Evolutionary conservation across 2,888 invertebrate genomes (phyloP).

Genomic region (Oscheius myriophilus): DNA sequence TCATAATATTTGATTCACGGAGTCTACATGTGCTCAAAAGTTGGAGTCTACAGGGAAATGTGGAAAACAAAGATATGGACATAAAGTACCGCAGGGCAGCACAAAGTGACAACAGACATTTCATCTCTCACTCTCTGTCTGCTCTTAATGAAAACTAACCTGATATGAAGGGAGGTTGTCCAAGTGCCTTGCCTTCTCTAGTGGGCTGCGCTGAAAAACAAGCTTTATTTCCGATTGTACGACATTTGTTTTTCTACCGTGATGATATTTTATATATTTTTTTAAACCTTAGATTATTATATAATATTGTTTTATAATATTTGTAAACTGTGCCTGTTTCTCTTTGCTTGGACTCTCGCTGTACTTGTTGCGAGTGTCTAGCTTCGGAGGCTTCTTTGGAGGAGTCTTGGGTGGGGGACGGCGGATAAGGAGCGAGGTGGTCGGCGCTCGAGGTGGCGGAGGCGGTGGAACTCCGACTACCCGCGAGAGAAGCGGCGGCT

Average conservation of each 20-base stretch:
- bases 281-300: no score
- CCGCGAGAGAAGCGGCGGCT: slow-evolving; percentile 59
- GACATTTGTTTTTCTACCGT: no score
- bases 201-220: slow-evolving; percentile 68
- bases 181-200: slow-evolving; percentile 70
- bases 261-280: background rate
- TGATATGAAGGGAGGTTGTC: slow-evolving; percentile 71
- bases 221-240: background rate
- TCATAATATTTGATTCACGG: slow-evolving; percentile 27
- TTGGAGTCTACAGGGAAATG: background rate
- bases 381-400: slow-evolving; percentile 39
- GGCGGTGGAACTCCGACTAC: slow-evolving; percentile 58
- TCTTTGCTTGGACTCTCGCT: slow-evolving; percentile 49
- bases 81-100: no score
- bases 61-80: no score
- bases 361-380: slow-evolving; percentile 52
- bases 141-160: slow-evolving; percentile 43
- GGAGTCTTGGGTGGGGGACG: slow-evolving; percentile 34
- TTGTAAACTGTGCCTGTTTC: slow-evolving; percentile 30
- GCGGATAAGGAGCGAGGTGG: slow-evolving; percentile 48
- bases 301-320: no score
- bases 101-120: background rate
- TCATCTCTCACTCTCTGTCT: no score
- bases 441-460: slow-evolving; percentile 49
- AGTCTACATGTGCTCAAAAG: background rate